Evolutionary conservation across 2,113 vertebrate genomes (phyloP).

Genomic region (Myotis yumanensis): DNA sequence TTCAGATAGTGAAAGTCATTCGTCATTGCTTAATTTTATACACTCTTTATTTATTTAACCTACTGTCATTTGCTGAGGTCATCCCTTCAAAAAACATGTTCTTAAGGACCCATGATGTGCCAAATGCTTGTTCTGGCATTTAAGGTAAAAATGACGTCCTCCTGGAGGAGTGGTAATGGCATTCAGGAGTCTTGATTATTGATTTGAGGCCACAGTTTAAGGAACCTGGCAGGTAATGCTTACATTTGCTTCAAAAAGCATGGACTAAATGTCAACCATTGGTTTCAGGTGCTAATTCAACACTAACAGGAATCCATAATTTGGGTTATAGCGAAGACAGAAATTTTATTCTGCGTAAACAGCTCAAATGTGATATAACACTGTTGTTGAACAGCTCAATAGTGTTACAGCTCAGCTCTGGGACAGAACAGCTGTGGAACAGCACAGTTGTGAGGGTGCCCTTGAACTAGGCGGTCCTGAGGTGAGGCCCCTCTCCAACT

Average conservation of each 20-base stretch:
- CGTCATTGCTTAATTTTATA: constrained; percentile 54
- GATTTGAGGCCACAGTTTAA: not conserved
- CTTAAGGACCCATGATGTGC: not conserved
- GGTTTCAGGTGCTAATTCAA: not conserved
- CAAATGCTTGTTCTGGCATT: not conserved
- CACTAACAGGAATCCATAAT: not conserved
- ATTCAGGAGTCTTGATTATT: constrained; percentile 23
- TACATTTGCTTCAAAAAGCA: constrained; percentile 41
- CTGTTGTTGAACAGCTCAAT: not conserved
- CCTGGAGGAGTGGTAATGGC: not conserved
- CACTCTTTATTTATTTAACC: constrained; percentile 34
- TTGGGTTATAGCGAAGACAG: not conserved
- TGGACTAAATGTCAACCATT: not conserved
- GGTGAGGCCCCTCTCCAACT: not conserved
- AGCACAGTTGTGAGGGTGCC: not conserved
- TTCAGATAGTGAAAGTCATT: constrained; percentile 34
- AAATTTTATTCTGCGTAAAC: not conserved
- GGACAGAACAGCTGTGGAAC: not conserved
- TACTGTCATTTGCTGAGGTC: constrained; percentile 32
- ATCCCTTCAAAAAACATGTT: constrained; percentile 47
- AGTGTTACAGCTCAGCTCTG: not conserved
- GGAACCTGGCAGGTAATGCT: not conserved
- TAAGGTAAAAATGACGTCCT: not conserved
- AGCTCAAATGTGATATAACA: not conserved
- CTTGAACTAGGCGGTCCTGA: not conserved